phyloP scores from a whole-genome alignment of 2,797 vertebrate genomes.

The Nyctibius grandis region DNA sequence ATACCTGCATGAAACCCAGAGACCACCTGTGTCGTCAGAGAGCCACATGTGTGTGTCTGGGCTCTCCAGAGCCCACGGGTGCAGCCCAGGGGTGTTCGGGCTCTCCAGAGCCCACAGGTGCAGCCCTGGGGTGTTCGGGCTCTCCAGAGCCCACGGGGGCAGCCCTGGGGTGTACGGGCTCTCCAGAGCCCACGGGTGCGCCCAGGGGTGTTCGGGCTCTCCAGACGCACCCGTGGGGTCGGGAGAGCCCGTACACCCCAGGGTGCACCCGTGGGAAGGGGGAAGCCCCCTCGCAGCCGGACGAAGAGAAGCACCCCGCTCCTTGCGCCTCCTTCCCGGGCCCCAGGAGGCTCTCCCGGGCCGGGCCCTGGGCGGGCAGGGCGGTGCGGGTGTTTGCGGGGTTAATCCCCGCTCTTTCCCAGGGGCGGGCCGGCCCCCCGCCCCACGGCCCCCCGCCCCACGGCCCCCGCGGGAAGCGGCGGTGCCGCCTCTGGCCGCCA shows the following conservation, averaged over 20 bases:
- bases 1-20: too few relatives aligned
- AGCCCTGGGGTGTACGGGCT: too few relatives aligned
- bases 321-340: fast-evolving
- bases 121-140: neutral
- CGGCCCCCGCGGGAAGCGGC: neutral
- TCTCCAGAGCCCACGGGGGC: neutral
- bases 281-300: neutral
- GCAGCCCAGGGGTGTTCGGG: neutral
- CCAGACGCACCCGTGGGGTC: too few relatives aligned
- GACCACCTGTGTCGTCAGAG: neutral
- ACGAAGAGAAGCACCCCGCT: fast-evolving
- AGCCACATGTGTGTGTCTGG: neutral
- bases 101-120: neutral
- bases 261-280: too few relatives aligned
- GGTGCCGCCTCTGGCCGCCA: neutral
- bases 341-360: neutral
- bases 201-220: too few relatives aligned
- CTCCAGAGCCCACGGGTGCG: too few relatives aligned
- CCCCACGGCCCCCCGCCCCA: neutral
- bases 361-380: neutral
- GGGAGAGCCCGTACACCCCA: too few relatives aligned
- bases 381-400: fast-evolving
- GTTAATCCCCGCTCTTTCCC: too few relatives aligned
- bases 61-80: neutral
- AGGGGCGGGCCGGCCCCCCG: neutral